Percentiles rank a stretch among this genome's conserved stretches.
Evolutionary conservation across 2,797 vertebrate genomes (phyloP).

Genomic region (Tragelaphus eurycerus): DNA sequence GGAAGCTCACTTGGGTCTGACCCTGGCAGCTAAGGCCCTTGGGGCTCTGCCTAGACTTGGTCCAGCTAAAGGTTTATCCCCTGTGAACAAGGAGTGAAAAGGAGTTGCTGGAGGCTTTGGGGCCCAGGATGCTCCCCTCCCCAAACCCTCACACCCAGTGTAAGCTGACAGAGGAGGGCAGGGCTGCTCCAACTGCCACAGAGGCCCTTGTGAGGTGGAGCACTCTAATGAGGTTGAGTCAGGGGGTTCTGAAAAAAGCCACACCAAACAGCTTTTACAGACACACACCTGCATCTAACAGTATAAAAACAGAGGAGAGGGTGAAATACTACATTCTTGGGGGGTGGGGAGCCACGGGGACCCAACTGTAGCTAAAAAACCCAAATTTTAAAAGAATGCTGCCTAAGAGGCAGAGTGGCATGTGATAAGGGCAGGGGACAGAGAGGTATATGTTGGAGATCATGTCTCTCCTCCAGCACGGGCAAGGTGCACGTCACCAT

Average conservation of each 20-base stretch:
- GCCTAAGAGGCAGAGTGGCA: neutral
- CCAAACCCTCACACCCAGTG: neutral
- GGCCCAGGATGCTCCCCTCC: neutral
- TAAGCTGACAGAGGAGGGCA: neutral
- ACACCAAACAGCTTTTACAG: neutral
- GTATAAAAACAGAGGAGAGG: neutral
- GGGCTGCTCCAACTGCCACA: neutral
- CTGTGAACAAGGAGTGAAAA: neutral
- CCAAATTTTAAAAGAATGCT: neutral
- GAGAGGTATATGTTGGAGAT: neutral
- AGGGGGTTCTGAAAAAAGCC: neutral
- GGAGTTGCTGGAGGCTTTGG: neutral
- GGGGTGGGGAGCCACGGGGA: fast-evolving
- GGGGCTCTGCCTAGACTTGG: neutral
- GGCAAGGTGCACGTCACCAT: fast-evolving
- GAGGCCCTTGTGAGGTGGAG: neutral
- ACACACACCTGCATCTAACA: neutral
- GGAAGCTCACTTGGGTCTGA: neutral
- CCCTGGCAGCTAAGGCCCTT: neutral
- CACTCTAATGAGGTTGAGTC: neutral
- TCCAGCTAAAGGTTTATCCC: neutral
- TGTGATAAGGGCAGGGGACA: neutral
- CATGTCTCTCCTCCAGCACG: neutral
- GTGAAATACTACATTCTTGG: neutral
- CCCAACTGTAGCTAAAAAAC: neutral